Conservation (phyloP, 2,888 invertebrate genomes). For the Tromatobia lineatoria region DNA sequence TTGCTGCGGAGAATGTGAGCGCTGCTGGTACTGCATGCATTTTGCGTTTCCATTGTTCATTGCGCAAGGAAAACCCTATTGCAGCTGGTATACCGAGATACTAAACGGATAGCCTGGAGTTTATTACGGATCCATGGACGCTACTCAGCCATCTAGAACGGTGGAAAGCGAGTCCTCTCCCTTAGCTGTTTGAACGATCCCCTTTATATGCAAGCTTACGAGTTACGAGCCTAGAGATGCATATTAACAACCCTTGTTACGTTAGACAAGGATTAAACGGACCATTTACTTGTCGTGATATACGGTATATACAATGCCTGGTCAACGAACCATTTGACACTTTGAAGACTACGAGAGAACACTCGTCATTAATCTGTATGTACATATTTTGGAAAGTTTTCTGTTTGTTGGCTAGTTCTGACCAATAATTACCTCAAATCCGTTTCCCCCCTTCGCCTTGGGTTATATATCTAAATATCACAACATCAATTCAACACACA, state of each 20-base stretch:
- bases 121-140: slow-evolving; percentile 54
- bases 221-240: slow-evolving; percentile 9
- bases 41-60: slow-evolving; percentile 59
- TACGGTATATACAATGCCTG: not conserved
- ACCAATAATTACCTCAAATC: no score
- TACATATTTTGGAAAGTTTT: no score
- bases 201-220: slow-evolving; percentile 14
- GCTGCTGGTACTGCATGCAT: slow-evolving; percentile 23
- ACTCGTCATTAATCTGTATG: not conserved
- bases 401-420: no score
- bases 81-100: slow-evolving; percentile 42
- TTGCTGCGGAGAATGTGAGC: slow-evolving; percentile 39
- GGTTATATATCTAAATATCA: no score
- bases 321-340: not conserved
- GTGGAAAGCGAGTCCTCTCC: not conserved
- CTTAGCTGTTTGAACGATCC: not conserved
- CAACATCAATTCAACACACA: no score
- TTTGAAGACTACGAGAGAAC: not conserved
- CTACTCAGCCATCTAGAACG: slow-evolving; percentile 2
- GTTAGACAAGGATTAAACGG: not conserved
- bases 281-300: slow-evolving; percentile 10
- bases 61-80: slow-evolving; percentile 52
- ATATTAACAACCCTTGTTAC: slow-evolving; percentile 7
- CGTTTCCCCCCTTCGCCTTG: no score
- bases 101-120: slow-evolving; percentile 43